These are phyloP conservation scores for Alectura lathami DNA, from an alignment of 2,113 vertebrate species.

Conservation along the genomic window DNA sequence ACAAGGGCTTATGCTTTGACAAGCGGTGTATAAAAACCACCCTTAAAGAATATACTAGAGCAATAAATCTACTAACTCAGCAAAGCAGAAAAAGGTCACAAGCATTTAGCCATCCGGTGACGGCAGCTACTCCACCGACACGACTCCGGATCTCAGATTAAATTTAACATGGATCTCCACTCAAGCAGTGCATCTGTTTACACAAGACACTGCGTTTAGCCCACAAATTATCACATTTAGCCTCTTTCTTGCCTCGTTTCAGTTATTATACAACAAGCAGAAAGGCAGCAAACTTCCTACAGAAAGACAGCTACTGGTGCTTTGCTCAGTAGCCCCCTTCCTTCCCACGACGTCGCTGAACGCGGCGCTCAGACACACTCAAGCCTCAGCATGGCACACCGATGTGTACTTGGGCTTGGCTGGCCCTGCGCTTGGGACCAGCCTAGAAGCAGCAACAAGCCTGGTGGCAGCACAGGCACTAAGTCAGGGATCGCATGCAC, in stretches of 20 bases:
- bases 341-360: not conserved
- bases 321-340: not conserved
- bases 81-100: not conserved
- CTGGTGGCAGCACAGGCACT: not conserved
- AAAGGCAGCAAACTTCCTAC: not conserved
- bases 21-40: constrained; percentile 15
- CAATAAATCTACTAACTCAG: constrained; percentile 18
- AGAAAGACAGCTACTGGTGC: not conserved
- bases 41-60: not conserved
- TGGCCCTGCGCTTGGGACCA: not conserved
- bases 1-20: constrained; percentile 18
- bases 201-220: not conserved
- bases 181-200: not conserved
- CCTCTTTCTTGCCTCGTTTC: not conserved
- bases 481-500: not conserved
- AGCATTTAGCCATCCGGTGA: not conserved
- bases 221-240: not conserved
- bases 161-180: not conserved
- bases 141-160: not conserved
- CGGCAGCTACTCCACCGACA: not conserved
- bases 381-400: not conserved
- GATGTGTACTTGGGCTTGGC: too few relatives aligned
- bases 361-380: not conserved
- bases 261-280: not conserved
- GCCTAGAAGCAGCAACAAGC: not conserved